These are phyloP conservation scores for Dipodomys spectabilis DNA, from an alignment of 2,113 vertebrate genomes.

Conservation along the genomic window DNA sequence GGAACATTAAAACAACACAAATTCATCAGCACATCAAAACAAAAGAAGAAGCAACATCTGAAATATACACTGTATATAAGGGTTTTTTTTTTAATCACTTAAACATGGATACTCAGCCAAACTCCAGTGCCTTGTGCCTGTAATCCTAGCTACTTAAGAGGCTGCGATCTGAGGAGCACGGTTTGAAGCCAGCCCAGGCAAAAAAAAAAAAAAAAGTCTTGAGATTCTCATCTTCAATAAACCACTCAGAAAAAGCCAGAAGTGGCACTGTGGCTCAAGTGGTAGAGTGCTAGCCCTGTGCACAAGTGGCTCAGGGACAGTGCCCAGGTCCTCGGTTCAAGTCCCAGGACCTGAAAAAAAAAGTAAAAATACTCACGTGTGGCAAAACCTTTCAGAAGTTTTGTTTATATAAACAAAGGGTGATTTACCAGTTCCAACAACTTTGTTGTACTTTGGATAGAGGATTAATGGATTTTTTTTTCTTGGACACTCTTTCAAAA, in stretches of 20 bases:
- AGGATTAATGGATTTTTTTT: slow-evolving; percentile 75
- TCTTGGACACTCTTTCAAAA: slow-evolving; percentile 67
- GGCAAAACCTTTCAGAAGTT: slow-evolving; percentile 15
- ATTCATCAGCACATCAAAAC: slow-evolving; percentile 12
- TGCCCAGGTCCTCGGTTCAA: too few species aligned
- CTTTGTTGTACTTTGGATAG: slow-evolving; percentile 69
- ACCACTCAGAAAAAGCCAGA: too few species aligned
- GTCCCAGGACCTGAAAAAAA: too few species aligned
- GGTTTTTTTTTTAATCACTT: background rate
- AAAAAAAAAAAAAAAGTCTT: too few species aligned
- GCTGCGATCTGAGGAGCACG: too few species aligned
- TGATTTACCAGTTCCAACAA: slow-evolving; percentile 66
- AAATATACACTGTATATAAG: slow-evolving; percentile 21
- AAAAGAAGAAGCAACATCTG: slow-evolving; percentile 14
- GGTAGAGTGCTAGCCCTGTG: too few species aligned
- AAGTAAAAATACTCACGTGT: background rate
- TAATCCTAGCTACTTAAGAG: too few species aligned
- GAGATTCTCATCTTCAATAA: too few species aligned
- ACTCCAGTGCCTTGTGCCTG: too few species aligned
- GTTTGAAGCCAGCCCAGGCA: too few species aligned
- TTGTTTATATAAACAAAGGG: slow-evolving; percentile 61
- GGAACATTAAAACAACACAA: slow-evolving; percentile 30
- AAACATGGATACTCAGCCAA: background rate
- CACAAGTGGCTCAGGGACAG: too few species aligned
- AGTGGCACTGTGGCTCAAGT: too few species aligned